Evolutionary conservation across 2,888 invertebrate species (phyloP).

Genomic region (Lissocephala sabroskyi): DNA sequence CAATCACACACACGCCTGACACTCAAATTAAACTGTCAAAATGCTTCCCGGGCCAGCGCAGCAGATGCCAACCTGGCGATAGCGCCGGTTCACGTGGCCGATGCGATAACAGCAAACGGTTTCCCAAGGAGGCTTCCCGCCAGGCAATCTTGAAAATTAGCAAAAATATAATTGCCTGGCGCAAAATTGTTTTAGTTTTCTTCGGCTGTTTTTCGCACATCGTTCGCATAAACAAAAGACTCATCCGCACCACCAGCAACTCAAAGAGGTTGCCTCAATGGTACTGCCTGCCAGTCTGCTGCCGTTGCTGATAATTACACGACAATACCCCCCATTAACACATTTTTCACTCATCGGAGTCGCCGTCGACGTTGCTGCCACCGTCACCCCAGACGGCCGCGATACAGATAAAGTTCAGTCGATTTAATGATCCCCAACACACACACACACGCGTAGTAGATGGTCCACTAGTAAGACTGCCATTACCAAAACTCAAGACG

Average conservation of each 20-base stretch:
- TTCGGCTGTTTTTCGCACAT: conserved; percentile 48
- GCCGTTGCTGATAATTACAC: conserved; percentile 51
- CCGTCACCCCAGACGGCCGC: conserved; percentile 14
- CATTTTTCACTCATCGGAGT: conserved; percentile 54
- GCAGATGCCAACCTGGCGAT: conserved; percentile 1
- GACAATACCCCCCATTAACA: conserved; percentile 64
- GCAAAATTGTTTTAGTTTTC: conserved; percentile 57
- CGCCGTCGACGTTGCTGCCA: no score
- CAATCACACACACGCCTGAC: conserved; percentile 36
- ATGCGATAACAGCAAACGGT: conserved; percentile 13
- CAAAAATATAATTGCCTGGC: conserved; percentile 62
- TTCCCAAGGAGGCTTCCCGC: conserved; percentile 19
- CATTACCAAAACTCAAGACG: neutral
- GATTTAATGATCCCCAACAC: conserved; percentile 56
- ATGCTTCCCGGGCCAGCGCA: conserved; percentile 18
- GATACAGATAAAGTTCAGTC: conserved; percentile 63
- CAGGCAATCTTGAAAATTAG: conserved; percentile 46
- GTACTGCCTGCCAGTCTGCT: conserved; percentile 3
- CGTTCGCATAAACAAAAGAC: conserved; percentile 42
- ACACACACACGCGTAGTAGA: conserved; percentile 1
- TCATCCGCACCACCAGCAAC: conserved; percentile 2
- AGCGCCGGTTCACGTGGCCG: neutral
- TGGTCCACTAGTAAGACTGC: neutral
- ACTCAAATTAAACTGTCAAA: conserved; percentile 63
- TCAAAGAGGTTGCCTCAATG: conserved; percentile 34